phyloP scores from a whole-genome alignment of 2,797 vertebrate genomes.

The Cyprinella venusta region DNA sequence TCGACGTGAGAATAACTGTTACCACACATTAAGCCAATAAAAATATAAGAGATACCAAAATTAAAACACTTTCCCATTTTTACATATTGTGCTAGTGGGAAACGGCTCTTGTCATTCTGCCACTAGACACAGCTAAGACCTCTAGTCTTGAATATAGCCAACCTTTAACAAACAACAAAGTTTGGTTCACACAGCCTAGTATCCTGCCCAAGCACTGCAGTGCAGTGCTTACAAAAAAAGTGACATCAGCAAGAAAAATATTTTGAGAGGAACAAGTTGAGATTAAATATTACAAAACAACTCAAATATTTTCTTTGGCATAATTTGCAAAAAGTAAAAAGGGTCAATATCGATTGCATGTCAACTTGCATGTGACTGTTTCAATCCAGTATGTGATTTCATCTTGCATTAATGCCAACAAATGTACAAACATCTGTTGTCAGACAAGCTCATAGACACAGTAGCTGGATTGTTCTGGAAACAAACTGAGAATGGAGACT shows the following conservation, averaged over 20 bases:
- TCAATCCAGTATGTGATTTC: neutral
- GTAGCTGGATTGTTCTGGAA: neutral
- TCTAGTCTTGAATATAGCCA: neutral
- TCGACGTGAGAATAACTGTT: neutral
- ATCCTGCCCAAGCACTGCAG: neutral
- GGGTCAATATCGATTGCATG: neutral
- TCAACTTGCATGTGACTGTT: neutral
- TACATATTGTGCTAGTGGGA: constrained; percentile 13
- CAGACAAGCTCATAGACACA: neutral
- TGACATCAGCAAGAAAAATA: neutral
- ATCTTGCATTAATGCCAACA: neutral
- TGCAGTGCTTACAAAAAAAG: neutral
- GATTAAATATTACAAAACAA: neutral
- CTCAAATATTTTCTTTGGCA: neutral
- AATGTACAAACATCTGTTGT: neutral
- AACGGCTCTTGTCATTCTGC: neutral
- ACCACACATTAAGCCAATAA: neutral
- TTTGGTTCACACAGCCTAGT: neutral
- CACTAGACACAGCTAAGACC: neutral
- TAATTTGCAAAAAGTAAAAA: neutral
- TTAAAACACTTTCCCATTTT: neutral
- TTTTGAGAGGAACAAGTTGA: neutral
- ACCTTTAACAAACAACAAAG: neutral
- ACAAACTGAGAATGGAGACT: neutral
- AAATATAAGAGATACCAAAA: neutral